Evolutionary conservation across 1,140 invertebrate genomes (phyloP).

Genomic region (Apis dorsata): DNA sequence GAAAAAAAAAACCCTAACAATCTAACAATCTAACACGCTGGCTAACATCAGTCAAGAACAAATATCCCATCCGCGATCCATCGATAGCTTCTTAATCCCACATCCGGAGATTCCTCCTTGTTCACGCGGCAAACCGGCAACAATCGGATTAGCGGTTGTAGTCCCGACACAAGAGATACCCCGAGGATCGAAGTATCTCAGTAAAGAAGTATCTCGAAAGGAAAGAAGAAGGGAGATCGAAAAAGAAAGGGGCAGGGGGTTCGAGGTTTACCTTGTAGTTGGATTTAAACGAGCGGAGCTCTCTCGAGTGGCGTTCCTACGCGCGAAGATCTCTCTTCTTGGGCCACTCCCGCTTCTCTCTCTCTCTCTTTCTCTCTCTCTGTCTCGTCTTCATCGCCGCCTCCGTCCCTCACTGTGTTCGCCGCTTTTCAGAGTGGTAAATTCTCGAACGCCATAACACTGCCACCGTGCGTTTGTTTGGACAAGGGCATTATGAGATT

Average conservation of each 20-base stretch:
- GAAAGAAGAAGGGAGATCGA: not conserved
- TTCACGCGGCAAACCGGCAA: slow-evolving; percentile 24
- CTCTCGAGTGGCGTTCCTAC: slow-evolving; percentile 52
- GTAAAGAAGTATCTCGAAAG: not conserved
- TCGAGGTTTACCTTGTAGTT: slow-evolving; percentile 53
- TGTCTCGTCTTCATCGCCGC: not conserved
- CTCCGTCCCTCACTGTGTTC: not conserved
- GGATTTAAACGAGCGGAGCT: slow-evolving; percentile 39
- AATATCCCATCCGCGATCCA: not conserved
- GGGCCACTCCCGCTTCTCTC: slow-evolving; percentile 28
- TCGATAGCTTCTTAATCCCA: slow-evolving; percentile 22
- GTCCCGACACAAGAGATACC: slow-evolving; percentile 17
- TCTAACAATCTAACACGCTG: not conserved
- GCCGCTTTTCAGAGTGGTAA: slow-evolving; percentile 61
- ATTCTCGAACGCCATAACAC: slow-evolving; percentile 66
- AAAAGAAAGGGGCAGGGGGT: not conserved
- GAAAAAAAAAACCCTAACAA: too few relatives aligned
- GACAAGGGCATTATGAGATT: slow-evolving; percentile 71
- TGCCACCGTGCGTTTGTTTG: slow-evolving; percentile 68
- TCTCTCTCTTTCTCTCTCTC: not conserved
- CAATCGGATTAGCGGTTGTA: slow-evolving; percentile 42
- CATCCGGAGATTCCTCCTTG: not conserved
- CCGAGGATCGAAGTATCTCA: too few relatives aligned
- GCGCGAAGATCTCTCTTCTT: slow-evolving; percentile 36
- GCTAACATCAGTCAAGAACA: not conserved